These are phyloP conservation scores for Exocentrus adspersus DNA, from an alignment of 2,888 invertebrate genomes.

Conservation along the genomic window DNA sequence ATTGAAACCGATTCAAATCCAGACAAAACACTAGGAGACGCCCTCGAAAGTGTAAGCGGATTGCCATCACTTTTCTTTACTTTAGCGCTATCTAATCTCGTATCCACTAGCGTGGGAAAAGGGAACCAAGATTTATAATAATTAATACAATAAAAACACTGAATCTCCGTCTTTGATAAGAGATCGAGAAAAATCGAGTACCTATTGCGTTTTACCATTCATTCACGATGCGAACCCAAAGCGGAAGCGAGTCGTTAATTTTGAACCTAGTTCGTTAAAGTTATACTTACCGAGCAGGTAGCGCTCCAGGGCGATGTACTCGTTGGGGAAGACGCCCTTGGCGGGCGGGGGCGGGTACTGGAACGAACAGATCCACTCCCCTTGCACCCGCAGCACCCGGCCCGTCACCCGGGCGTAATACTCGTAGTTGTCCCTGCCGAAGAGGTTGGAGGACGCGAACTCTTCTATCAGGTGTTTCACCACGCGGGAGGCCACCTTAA, in stretches of 20 bases:
- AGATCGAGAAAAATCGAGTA: no score
- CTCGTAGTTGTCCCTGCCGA: slow-evolving; percentile 94
- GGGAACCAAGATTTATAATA: no score
- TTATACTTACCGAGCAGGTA: slow-evolving; percentile 60
- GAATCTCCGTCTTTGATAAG: no score
- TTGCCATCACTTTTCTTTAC: no score
- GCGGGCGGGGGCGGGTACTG: slow-evolving; percentile 83
- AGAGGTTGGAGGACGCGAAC: slow-evolving; percentile 94
- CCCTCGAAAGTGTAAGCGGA: no score
- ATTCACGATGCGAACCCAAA: no score
- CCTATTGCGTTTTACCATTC: no score
- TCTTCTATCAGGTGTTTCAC: slow-evolving; percentile 98
- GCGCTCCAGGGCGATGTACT: slow-evolving; percentile 63
- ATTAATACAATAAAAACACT: no score
- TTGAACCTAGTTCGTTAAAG: slow-evolving; percentile 38
- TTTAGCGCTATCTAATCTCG: no score
- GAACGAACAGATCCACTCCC: slow-evolving; percentile 96
- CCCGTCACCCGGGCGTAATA: slow-evolving; percentile 96
- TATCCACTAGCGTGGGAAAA: no score
- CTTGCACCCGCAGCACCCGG: slow-evolving; percentile 89
- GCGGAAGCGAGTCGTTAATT: slow-evolving; percentile 15
- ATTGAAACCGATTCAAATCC: neutral
- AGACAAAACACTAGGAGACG: neutral
- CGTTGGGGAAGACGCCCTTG: slow-evolving; percentile 73
- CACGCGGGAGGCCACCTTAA: slow-evolving; percentile 90